These are phyloP conservation scores for Kryptopterus vitreolus DNA, from an alignment of 2,797 vertebrate genomes.

Conservation along the genomic window DNA sequence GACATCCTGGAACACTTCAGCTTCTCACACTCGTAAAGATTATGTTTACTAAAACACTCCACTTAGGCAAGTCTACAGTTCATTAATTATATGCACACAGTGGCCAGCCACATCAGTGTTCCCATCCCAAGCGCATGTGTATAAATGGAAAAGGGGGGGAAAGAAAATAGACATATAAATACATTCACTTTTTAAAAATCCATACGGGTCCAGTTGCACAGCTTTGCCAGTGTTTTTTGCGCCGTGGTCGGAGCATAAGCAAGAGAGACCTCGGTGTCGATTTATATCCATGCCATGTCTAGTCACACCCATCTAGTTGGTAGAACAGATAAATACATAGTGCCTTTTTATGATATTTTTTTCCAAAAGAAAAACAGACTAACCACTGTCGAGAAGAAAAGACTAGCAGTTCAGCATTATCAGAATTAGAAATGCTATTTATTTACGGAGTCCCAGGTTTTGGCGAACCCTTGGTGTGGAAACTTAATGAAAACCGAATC, in stretches of 20 bases:
- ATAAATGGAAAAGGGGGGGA: slow-evolving; percentile 50
- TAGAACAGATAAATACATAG: slow-evolving; percentile 38
- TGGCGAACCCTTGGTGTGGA: not conserved
- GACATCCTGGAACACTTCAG: slow-evolving; percentile 46
- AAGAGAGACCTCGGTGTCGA: slow-evolving; percentile 46
- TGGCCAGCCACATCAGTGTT: slow-evolving; percentile 42
- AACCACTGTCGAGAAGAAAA: slow-evolving; percentile 20
- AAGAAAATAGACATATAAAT: slow-evolving; percentile 46
- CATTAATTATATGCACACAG: slow-evolving; percentile 54
- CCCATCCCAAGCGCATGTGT: slow-evolving; percentile 40
- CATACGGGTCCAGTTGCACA: slow-evolving; percentile 27
- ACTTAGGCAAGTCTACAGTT: slow-evolving; percentile 48
- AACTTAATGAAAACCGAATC: slow-evolving; percentile 23
- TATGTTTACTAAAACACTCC: slow-evolving; percentile 55
- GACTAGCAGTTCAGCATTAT: slow-evolving; percentile 29
- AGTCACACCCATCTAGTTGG: slow-evolving; percentile 46
- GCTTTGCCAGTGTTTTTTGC: slow-evolving; percentile 38
- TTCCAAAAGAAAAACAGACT: slow-evolving; percentile 20
- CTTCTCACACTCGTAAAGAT: slow-evolving; percentile 55
- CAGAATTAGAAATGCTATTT: slow-evolving; percentile 46
- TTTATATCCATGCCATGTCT: slow-evolving; percentile 47
- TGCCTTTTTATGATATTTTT: slow-evolving; percentile 33
- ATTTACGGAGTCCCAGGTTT: slow-evolving; percentile 19
- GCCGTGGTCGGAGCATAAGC: slow-evolving; percentile 32
- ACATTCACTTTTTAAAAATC: slow-evolving; percentile 29